Percentiles rank a stretch among this genome's conserved stretches.
Evolutionary conservation across 2,888 invertebrate genomes (phyloP).

Genomic region (Ctenicera cuprea): DNA sequence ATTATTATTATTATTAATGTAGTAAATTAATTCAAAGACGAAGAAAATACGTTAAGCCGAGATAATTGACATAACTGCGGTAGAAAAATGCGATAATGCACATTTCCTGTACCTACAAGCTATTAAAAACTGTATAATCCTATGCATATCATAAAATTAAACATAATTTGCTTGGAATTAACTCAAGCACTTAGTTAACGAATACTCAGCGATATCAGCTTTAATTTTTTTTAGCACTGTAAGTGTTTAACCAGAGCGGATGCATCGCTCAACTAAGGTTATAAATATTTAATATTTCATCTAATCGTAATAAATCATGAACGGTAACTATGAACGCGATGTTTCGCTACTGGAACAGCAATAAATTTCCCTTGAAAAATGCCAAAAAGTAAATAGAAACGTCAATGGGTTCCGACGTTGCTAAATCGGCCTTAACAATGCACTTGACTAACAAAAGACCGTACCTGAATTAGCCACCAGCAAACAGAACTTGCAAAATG

Average conservation of each 20-base stretch:
- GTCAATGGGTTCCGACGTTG: conserved; percentile 61
- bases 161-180: not conserved
- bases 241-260: conserved; percentile 19
- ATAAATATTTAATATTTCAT: conserved; percentile 44
- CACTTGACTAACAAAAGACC: conserved; percentile 59
- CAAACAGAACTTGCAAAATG: conserved; percentile 49
- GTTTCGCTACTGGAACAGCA: conserved; percentile 16
- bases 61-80: too few relatives aligned
- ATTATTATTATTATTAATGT: not conserved
- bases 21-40: too few relatives aligned
- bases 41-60: too few relatives aligned
- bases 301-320: conserved; percentile 53
- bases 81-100: not conserved
- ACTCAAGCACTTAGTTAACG: conserved; percentile 11
- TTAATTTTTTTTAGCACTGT: conserved; percentile 14
- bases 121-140: not conserved
- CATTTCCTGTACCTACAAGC: not conserved
- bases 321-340: conserved; percentile 22
- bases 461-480: conserved; percentile 55
- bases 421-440: conserved; percentile 62
- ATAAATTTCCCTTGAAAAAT: conserved; percentile 59
- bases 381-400: conserved; percentile 60
- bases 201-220: not conserved
- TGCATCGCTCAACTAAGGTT: conserved; percentile 20
- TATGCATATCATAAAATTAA: too few relatives aligned